Base-by-base conservation (phyloP, 2,888 invertebrate genomes). In the Lasiommata megera region DNA sequence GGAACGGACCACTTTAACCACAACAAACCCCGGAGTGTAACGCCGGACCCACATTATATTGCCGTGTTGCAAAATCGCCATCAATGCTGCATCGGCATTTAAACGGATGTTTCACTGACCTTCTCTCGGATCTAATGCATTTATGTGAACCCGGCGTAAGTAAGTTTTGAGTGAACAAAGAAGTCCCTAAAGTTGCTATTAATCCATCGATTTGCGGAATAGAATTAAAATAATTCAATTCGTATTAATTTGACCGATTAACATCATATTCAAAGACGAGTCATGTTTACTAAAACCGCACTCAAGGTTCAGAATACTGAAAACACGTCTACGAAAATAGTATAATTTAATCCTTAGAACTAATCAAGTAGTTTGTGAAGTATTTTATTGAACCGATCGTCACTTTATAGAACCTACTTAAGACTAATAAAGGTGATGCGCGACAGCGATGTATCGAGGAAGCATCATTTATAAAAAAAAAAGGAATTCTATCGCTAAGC, bases 371-470 rank as follows among this genome's bases (percentile, higher is more conserved):
- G 68, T 78, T 79, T 78, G 73, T 75, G 74, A 77, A 71, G 56
- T 62, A 66, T 46, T 63, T 60, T 58, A 62, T 52, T 40, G 46
- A 47, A 60, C 47, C 56, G 71, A 78, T 72, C 71, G 70, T 75
- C 71, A 73, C 66, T 65, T 74, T n/a, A 59, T 68, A 74, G 75
- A 76, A 77, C 72, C 83, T 84, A 86, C 85, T 84, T 87, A 88
- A 67, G 47, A 80, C 40, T 52, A 52, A 52, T n/a, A 67, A 41
- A 52, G 67, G 76, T 69, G 76, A 70, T 79, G 82, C 75, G 75
- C 76, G 77, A 64, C 67, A 76, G 76, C 71, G 71, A 75, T 31
- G 28, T 31, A 52, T n/a, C 17, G 40, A 52, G 40, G 29, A 41
- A 52, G 29, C 18, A 41, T 17, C 31, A 31, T 34, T 28, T 11